A percentile compares a stretch with the other conserved stretches of the same genome.
Evolutionary conservation across 2,888 invertebrate genomes (phyloP).

Genomic region (Drosophila phalerata): DNA sequence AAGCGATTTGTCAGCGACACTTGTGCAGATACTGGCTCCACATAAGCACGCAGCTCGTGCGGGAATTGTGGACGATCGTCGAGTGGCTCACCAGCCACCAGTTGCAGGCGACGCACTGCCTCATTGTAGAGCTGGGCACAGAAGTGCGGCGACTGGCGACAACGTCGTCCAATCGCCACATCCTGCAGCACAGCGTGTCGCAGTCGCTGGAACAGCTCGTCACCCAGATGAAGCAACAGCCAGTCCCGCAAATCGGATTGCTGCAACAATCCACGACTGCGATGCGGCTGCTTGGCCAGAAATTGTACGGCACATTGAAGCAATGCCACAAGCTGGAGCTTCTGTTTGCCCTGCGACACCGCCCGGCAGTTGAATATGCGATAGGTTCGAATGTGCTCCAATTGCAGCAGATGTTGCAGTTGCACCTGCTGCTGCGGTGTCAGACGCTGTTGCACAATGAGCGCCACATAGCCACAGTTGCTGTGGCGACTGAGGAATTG

Average conservation of each 20-base stretch:
- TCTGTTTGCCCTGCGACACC: conserved; percentile 27
- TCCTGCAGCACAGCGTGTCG: conserved; percentile 71
- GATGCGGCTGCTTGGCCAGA: conserved; percentile 53
- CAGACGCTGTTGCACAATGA: conserved; percentile 72
- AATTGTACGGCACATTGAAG: conserved; percentile 84
- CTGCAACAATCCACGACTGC: conserved; percentile 86
- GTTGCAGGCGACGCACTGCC: conserved; percentile 88
- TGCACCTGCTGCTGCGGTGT: conserved; percentile 8
- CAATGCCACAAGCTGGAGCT: conserved; percentile 41
- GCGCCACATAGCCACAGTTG: conserved; percentile 73
- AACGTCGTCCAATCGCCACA: conserved; percentile 82
- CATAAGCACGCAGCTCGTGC: conserved; percentile 87
- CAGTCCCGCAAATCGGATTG: conserved; percentile 87
- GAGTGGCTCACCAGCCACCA: conserved; percentile 88
- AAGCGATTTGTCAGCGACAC: conserved; percentile 88
- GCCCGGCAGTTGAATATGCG: conserved; percentile 42
- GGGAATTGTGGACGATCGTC: conserved; percentile 89
- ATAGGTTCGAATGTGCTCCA: conserved; percentile 83
- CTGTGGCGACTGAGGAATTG: conserved; percentile 68
- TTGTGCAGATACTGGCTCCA: conserved; percentile 84
- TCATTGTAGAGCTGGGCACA: conserved; percentile 89
- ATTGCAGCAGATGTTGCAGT: conserved; percentile 56
- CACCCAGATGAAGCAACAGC: conserved; percentile 87
- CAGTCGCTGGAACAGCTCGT: conserved; percentile 88
- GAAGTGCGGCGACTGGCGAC: conserved; percentile 85